These are phyloP conservation scores for Mustela lutreola DNA, from an alignment of 2,113 vertebrate genomes.

Conservation along the genomic window DNA sequence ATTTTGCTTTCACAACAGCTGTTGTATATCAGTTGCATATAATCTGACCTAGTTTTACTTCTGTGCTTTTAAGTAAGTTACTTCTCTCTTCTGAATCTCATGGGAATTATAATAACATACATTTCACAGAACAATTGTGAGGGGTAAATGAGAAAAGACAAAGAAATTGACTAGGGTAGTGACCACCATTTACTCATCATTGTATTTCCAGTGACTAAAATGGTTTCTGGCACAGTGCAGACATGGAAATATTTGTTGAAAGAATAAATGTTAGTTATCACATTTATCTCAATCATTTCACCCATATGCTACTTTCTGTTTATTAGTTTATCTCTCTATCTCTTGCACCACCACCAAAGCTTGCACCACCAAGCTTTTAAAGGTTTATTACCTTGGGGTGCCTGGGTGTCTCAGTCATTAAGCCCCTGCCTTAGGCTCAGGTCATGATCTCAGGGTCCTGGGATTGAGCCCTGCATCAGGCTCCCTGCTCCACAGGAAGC, in stretches of 20 bases:
- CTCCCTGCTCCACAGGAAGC: no score
- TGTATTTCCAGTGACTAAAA: neutral
- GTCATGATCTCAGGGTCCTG: no score
- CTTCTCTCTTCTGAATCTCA: neutral
- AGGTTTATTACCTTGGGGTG: neutral
- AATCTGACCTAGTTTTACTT: constrained; percentile 9
- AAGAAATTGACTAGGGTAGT: neutral
- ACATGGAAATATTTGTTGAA: neutral
- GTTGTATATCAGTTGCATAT: neutral
- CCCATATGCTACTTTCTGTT: neutral
- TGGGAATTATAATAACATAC: neutral
- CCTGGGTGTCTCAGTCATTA: no score
- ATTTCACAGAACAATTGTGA: neutral
- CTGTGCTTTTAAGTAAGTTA: neutral
- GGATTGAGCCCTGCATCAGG: no score
- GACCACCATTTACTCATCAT: neutral
- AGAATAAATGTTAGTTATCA: neutral
- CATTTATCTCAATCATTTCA: neutral
- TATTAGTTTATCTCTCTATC: neutral
- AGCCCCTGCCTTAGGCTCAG: no score
- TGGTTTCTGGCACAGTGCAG: neutral
- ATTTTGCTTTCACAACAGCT: neutral
- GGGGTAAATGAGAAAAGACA: neutral
- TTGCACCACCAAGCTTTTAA: neutral
- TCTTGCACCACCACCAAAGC: neutral